Conservation (phyloP, 1,140 invertebrate genomes). For the Sminthurides bifidus region DNA sequence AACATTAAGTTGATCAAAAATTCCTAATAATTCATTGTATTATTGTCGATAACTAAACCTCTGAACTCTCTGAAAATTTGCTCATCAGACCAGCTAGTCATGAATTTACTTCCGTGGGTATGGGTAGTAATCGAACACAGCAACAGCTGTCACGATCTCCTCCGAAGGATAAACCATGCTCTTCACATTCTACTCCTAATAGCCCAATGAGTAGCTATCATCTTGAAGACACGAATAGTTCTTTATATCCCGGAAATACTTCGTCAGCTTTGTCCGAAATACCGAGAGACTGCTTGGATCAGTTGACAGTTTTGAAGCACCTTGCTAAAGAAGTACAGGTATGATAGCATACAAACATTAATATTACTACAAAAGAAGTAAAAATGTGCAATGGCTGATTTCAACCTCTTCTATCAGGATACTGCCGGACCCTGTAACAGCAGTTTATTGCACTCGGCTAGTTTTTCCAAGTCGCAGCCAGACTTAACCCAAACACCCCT, state of each 20-base stretch:
- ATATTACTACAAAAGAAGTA: neutral
- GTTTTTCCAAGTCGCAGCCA: conserved; percentile 65
- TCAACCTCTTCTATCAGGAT: conserved; percentile 38
- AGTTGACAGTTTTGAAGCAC: conserved; percentile 72
- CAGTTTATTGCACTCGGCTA: conserved; percentile 33
- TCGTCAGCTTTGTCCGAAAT: conserved; percentile 72
- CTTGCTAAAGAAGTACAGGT: conserved; percentile 54
- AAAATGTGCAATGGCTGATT: conserved; percentile 17
- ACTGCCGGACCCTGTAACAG: conserved; percentile 38
- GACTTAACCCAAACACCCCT: conserved; percentile 40
- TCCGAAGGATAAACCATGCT: conserved; percentile 10
- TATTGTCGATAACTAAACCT: neutral
- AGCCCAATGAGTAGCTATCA: neutral
- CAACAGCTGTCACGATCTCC: conserved; percentile 1
- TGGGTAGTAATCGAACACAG: conserved; percentile 17
- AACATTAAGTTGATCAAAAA: neutral
- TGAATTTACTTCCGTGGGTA: conserved; percentile 30
- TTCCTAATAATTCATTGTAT: neutral
- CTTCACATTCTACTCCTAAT: neutral
- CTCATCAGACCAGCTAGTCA: conserved; percentile 30
- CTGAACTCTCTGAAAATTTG: neutral
- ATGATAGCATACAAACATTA: conserved; percentile 21
- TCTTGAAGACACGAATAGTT: too few relatives aligned
- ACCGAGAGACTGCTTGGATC: conserved; percentile 69
- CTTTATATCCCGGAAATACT: too few relatives aligned